Conservation (phyloP, 2,888 invertebrate species). For the Drosophila imparisetae region DNA sequence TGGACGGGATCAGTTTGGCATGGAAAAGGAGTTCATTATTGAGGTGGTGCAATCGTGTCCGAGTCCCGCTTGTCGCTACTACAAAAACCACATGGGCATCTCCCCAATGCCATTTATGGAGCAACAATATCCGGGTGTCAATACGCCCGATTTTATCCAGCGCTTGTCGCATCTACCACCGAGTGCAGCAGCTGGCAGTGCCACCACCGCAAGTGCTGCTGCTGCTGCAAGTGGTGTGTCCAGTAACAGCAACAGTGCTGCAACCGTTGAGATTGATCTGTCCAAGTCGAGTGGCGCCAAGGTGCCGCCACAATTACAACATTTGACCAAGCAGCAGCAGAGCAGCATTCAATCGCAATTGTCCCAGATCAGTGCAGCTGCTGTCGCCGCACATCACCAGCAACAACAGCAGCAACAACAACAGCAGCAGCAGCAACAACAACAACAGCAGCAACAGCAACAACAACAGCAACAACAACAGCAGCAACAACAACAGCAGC, state of each 20-base stretch:
- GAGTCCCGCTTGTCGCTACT: conserved; percentile 94
- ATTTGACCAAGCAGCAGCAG: conserved; percentile 83
- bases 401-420: conserved; percentile 75
- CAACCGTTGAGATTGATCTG: conserved; percentile 81
- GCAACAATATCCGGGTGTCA: conserved; percentile 83
- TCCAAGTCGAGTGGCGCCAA: conserved; percentile 77
- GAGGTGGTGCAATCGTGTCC: conserved; percentile 96
- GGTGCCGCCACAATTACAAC: conserved; percentile 80
- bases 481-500: conserved; percentile 87
- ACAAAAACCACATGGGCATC: conserved; percentile 91
- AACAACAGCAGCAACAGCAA: conserved; percentile 71
- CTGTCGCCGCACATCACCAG: conserved; percentile 81
- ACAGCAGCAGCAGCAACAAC: conserved; percentile 65
- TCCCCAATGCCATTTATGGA: conserved; percentile 85
- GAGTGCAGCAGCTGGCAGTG: conserved; percentile 52
- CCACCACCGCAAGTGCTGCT: conserved; percentile 59
- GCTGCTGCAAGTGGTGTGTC: conserved; percentile 52
- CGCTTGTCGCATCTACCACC: conserved; percentile 86
- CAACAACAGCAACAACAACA: conserved; percentile 76
- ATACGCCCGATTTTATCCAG: conserved; percentile 89
- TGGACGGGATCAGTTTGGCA: conserved; percentile 85
- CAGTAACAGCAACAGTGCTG: conserved; percentile 46
- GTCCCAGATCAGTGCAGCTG: conserved; percentile 80
- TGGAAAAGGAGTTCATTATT: conserved; percentile 95
- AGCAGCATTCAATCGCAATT: conserved; percentile 82